Evolutionary conservation across 2,113 vertebrate genomes (phyloP), one percentile per base, ranked within the genome.

Genomic region (Mustelus asterias): DNA sequence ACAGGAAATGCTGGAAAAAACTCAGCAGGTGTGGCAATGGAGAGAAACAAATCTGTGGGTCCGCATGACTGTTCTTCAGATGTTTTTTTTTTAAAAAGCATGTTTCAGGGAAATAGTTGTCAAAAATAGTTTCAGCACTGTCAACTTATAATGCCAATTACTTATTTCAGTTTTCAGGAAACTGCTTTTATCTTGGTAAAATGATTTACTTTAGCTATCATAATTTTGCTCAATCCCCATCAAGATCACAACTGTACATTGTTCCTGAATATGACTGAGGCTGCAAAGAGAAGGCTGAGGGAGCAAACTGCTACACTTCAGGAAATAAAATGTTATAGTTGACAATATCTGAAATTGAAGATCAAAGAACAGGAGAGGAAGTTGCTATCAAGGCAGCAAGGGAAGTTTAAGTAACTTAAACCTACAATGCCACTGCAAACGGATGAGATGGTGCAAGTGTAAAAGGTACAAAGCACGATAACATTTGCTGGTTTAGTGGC

Each of bases 361-460:
- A 95, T 95, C 67, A 94, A 92, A 89, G 67, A 16, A 70, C 37
- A 95, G 37, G 67, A 76, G 69, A 95, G 94, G 94, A 95, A 95
- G 94, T 76, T 54, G 69, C 67, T 54, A 76, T 72, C 94, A 72
- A 95, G 69, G 94, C 44, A 95, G 26, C 41, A 44, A 92, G 93
- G 93, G 93, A 94, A 69, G 63, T 94, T 90, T 60, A 90, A 90
- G 88, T 90, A 58, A 33, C 48, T 54, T 90, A 90, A 54, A 90
- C 24, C 26, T 60, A 90, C 88, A 60, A 90, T 33, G 65, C 22
- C 94, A 95, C 41, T 48, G 69, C 69, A 72, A 95, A 95, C 41
- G 44, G 69, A 95, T 18, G 41, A 95, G 67, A 65, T 93, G 33
- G 41, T 95, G 94, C 37, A 76, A 95, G 24, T 8, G 26, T 26